Evolutionary conservation across 2,888 invertebrate genomes (phyloP), one percentile per base, ranked within the genome.

Genomic region (Drosophila fulvimacula): DNA sequence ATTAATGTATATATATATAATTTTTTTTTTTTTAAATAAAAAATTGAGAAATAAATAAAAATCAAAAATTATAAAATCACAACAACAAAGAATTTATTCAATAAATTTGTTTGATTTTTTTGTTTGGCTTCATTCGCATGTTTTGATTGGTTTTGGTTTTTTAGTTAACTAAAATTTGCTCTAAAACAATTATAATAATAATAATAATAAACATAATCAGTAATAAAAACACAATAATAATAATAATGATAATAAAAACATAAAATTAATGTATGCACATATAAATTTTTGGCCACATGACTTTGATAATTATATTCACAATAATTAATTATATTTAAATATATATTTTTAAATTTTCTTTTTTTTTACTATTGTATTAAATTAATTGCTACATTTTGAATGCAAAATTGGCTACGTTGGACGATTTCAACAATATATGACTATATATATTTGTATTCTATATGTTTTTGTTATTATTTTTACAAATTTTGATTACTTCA

Each of bases 41-140:
- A 36, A 36, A 44, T 38, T 24, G 36, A 62, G 10, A 62, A 15
- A n/a, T 3, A 58, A 63, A 59, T 60, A 10, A 64, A 32, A 52
- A 60, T 15, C n/a, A 38, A 10, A 55, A 77, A 78, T 55, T 48
- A 75, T 74, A 70, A 78, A 80, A 82, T 83, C 78, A 82, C 82
- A 82, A 82, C 83, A 82, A 79, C 73, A 81, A 84, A 69, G 51
- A 68, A 65, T 82, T 82, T 84, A 80, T 79, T 82, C 57, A 73
- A 82, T 69, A 67, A 69, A 42, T 63, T 70, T 73, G 55, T 64
- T 79, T 73, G 59, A 42, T 49, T 21, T 58, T 48, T 21, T n/a
- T 69, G 1, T 5, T 36, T 36, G 6, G 15, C 5, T 46, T 46
- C n/a, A 27, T 7, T 49, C 13, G 30, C 13, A 49, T 38, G 27